phyloP scores from a whole-genome alignment of 1,140 invertebrate species.

The Theocolax elegans region DNA sequence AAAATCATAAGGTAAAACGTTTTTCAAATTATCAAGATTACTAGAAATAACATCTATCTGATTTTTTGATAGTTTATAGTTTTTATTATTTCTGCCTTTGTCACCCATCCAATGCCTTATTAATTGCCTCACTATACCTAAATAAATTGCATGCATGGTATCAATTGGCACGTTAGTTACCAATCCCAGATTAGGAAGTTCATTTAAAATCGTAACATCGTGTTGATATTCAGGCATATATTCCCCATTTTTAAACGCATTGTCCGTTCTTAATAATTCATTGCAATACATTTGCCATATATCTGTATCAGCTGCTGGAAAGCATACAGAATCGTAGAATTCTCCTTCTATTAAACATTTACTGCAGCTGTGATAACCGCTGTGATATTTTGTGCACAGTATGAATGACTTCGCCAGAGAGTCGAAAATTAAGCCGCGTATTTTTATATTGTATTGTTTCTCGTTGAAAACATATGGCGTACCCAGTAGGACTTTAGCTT shows the following conservation, averaged over 20 bases:
- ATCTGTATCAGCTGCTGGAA: conserved; percentile 23
- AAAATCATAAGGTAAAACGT: no score
- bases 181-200: conserved; percentile 16
- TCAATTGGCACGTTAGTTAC: conserved; percentile 4
- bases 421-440: conserved; percentile 53
- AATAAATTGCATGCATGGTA: not conserved
- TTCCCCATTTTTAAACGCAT: not conserved
- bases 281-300: not conserved
- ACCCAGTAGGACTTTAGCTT: conserved; percentile 34
- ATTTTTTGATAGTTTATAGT: not conserved
- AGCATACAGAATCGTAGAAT: conserved; percentile 40
- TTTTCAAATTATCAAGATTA: not conserved
- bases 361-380: conserved; percentile 56
- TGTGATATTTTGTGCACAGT: no score
- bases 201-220: no score
- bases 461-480: conserved; percentile 31
- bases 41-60: not conserved
- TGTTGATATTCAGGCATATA: no score
- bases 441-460: conserved; percentile 33
- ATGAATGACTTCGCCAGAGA: conserved; percentile 56
- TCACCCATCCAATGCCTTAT: no score
- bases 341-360: conserved; percentile 53
- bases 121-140: not conserved
- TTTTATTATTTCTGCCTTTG: not conserved
- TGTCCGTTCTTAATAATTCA: not conserved